phyloP scores from a whole-genome alignment of 2,797 vertebrate genomes.

The Neomorphus geoffroyi region DNA sequence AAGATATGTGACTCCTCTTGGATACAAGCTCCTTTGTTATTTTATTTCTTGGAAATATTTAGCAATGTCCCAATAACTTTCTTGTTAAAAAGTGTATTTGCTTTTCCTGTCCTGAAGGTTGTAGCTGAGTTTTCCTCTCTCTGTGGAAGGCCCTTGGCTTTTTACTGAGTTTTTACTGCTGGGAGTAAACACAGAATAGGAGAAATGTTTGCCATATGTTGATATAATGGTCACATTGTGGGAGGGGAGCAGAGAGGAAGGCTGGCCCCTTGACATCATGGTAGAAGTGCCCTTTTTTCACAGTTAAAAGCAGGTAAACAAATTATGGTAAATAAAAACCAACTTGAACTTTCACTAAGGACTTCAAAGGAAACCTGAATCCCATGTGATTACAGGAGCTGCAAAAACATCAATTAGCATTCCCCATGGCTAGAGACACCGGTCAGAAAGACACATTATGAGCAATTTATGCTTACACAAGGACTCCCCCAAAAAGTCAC shows the following conservation, averaged over 20 bases:
- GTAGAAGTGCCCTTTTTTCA: constrained; percentile 52
- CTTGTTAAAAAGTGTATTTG: constrained; percentile 70
- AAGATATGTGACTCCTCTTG: constrained; percentile 65
- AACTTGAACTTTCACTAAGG: constrained; percentile 58
- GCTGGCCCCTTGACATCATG: constrained; percentile 57
- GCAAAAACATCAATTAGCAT: constrained; percentile 29
- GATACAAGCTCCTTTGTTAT: constrained; percentile 63
- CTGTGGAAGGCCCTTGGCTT: constrained; percentile 53
- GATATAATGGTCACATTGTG: constrained; percentile 71
- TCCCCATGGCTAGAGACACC: constrained; percentile 12
- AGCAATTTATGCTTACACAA: background rate
- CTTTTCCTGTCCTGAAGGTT: constrained; percentile 60
- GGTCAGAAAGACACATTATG: background rate
- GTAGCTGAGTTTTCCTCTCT: constrained; percentile 53
- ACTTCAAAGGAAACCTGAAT: constrained; percentile 59
- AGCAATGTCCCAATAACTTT: constrained; percentile 65
- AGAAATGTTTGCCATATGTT: constrained; percentile 70
- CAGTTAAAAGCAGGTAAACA: constrained; percentile 49
- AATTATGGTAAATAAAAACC: constrained; percentile 61
- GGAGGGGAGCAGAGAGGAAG: constrained; percentile 50
- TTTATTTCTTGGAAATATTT: constrained; percentile 68
- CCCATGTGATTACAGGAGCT: background rate
- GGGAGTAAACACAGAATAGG: constrained; percentile 59
- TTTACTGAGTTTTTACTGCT: constrained; percentile 67
- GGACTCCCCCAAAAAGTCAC: background rate